Evolutionary conservation across 2,888 invertebrate genomes (phyloP), one percentile per base, ranked within the genome.

Genomic region (Thymelicus sylvestris): DNA sequence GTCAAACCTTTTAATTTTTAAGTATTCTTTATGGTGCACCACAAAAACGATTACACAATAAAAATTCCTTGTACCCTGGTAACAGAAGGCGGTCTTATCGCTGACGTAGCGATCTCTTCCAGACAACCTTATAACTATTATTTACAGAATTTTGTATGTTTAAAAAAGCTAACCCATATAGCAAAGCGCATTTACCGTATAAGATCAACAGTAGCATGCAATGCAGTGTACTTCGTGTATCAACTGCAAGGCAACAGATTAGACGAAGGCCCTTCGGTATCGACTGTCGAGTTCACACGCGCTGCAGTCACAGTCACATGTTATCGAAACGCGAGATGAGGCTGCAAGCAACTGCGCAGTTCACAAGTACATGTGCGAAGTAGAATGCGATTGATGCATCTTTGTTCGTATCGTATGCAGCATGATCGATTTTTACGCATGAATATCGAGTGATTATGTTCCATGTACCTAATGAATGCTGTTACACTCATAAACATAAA

Each of bases 241-340:
- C 19, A 19, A 31, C 31, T 31, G 3, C 47, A 15, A 39, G 39
- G 31, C 59, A 61, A 66, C 64, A 44, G 65, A 60, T 70, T 50
- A 70, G 65, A 65, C 50, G 60, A 66, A 71, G 70, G 61, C 60
- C 65, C 70, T 70, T 47, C 60, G 39, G 39, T 31, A 52, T 31
- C 31, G 31, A 31, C 31, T 61, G 52, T 61, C 60, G 50, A 66
- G 70, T 66, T 66, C 65, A 71, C 50, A 66, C 61, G 65, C 70
- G 65, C 48, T 60, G 61, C 70, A 71, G 61, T 71, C 70, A 66
- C 70, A 71, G 61, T 71, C 70, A 66, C 70, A 66, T 66, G 70
- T 66, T 71, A 71, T 71, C 70, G 70, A 61, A 60, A 41, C 65
- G 65, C 65, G 65, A 71, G 70, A 66, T 66, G 70, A 71, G 31